Evolutionary conservation across 2,113 vertebrate genomes (phyloP).

Genomic region (Echinops telfairi): DNA sequence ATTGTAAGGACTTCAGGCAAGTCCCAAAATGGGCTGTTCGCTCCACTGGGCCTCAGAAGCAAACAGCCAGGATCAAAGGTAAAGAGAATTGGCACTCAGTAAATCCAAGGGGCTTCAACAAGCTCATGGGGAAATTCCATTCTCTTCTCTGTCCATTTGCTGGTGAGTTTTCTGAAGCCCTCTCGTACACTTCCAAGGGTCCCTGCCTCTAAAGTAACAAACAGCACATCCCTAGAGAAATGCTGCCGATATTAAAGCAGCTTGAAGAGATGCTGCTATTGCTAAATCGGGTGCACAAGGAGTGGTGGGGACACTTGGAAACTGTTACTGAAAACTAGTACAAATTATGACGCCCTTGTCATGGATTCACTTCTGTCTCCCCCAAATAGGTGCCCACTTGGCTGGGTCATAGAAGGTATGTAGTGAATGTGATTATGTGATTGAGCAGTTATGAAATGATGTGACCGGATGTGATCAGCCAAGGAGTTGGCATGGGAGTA

Average conservation of each 20-base stretch:
- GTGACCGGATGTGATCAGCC: no score
- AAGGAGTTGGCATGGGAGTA: no score
- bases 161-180: no score
- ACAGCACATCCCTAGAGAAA: not conserved
- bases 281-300: not conserved
- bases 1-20: not conserved
- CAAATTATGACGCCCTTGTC: not conserved
- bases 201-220: not conserved
- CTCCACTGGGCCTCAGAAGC: constrained; percentile 16
- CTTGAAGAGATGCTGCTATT: not conserved
- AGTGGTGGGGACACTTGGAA: not conserved
- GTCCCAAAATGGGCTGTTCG: not conserved
- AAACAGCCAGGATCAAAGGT: not conserved
- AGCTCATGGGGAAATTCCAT: no score
- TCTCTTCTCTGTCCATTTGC: no score
- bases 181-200: not conserved
- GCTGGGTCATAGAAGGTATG: no score
- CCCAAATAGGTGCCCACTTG: no score
- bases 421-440: no score
- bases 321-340: not conserved
- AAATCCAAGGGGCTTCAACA: not conserved
- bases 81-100: not conserved
- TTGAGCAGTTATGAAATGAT: no score
- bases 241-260: not conserved
- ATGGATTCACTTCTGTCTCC: no score